Percentiles rank a stretch among this genome's conserved stretches.
Conservation (phyloP, 1,140 invertebrate species). For the Oedothorax gibbosus region DNA sequence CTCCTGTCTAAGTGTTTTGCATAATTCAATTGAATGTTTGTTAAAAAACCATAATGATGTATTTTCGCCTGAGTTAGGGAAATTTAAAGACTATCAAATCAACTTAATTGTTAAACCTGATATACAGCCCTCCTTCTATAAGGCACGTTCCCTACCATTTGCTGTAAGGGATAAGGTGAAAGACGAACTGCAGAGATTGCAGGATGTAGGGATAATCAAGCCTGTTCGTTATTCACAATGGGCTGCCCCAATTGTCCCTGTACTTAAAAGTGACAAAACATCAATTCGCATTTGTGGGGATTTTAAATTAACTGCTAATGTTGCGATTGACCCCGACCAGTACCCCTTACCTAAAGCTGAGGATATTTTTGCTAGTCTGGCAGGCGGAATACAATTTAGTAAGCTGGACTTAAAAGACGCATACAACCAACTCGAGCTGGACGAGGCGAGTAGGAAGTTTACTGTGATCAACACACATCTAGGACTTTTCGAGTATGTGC, state of each 20-base stretch:
- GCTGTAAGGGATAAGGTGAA: constrained; percentile 67
- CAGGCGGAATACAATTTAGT: no score
- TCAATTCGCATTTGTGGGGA: constrained; percentile 70
- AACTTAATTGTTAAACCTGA: constrained; percentile 12
- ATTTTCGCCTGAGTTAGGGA: constrained; percentile 4
- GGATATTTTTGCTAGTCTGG: no score
- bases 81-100: constrained; percentile 3
- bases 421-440: no score
- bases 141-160: constrained; percentile 66
- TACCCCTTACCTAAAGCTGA: no score
- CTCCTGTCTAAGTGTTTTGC: neutral
- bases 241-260: constrained; percentile 71
- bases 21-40: neutral
- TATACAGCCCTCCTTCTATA: constrained; percentile 19
- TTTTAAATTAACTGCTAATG: constrained; percentile 66
- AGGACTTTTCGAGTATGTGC: no score
- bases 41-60: constrained; percentile 2
- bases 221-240: constrained; percentile 69
- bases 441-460: no score
- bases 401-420: no score
- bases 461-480: no score
- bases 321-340: constrained; percentile 56
- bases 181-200: constrained; percentile 66
- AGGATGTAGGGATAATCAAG: constrained; percentile 66
- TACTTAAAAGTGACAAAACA: constrained; percentile 69